Percentiles rank a stretch among this genome's conserved stretches.
phyloP scores from a whole-genome alignment of 2,113 vertebrate genomes.

The Serilophus lunatus region DNA sequence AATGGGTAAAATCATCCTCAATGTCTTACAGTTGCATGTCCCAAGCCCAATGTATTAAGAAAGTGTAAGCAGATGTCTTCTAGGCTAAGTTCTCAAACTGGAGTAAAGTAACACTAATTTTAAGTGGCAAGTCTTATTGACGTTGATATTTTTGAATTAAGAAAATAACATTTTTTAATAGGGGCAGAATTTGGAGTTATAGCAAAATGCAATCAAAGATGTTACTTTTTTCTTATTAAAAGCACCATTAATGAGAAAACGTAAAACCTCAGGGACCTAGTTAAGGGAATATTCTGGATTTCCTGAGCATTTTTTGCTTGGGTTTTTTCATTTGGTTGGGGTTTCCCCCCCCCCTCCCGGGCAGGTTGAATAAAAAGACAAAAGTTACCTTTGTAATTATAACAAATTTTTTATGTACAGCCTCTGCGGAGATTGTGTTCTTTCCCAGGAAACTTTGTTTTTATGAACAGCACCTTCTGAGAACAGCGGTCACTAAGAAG shows the following conservation, averaged over 20 bases:
- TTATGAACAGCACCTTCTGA: not conserved
- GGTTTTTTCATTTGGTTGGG: no score
- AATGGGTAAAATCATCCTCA: not conserved
- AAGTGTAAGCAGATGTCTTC: not conserved
- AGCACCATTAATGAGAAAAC: not conserved
- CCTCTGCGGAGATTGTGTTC: not conserved
- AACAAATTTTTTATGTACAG: not conserved
- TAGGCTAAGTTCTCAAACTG: not conserved
- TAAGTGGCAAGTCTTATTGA: not conserved
- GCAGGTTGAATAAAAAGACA: not conserved
- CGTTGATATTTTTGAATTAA: not conserved
- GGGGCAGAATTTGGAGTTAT: not conserved
- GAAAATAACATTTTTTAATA: not conserved
- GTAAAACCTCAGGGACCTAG: not conserved
- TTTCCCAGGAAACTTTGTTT: not conserved
- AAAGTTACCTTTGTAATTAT: not conserved
- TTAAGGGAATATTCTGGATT: not conserved
- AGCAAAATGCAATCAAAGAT: not conserved
- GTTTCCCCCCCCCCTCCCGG: fast-evolving
- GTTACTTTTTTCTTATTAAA: not conserved
- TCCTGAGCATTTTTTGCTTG: not conserved
- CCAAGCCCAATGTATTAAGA: not conserved
- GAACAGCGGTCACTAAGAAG: not conserved
- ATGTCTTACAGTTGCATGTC: fast-evolving
- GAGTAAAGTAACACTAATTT: not conserved